Conservation (phyloP, 2,888 invertebrate species). For the Eupelmus urozonus region DNA sequence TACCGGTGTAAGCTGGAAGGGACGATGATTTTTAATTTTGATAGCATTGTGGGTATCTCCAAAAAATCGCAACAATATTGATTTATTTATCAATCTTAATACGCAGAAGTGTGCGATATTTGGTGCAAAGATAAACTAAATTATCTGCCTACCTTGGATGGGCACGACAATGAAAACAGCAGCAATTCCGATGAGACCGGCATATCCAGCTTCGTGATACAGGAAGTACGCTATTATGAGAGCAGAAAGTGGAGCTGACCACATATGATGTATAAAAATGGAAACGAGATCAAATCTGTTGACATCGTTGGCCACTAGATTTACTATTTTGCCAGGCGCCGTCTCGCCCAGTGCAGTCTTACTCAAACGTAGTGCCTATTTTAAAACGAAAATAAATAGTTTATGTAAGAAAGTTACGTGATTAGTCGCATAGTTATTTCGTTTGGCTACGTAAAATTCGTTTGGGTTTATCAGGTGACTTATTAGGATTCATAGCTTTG, state of each 20-base stretch:
- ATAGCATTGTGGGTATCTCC: background rate
- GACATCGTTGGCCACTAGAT: conserved; percentile 90
- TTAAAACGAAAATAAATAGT: conserved; percentile 12
- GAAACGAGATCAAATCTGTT: conserved; percentile 94
- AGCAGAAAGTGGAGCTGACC: conserved; percentile 88
- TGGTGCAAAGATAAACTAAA: too few species aligned
- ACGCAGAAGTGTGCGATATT: too few species aligned
- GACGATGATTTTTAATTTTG: background rate
- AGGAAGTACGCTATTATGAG: conserved; percentile 87
- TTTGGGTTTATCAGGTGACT: too few species aligned
- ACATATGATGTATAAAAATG: conserved; percentile 93
- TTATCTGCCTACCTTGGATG: conserved; percentile 86
- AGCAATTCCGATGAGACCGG: conserved; percentile 89
- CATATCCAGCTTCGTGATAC: conserved; percentile 84
- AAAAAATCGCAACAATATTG: too few species aligned
- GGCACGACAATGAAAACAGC: conserved; percentile 91
- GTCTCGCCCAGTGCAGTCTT: conserved; percentile 86
- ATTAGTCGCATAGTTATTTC: too few species aligned
- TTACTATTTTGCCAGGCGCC: conserved; percentile 80
- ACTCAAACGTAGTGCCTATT: conserved; percentile 63
- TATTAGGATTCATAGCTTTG: too few species aligned
- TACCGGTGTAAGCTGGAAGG: conserved; percentile 73
- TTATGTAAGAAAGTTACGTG: too few species aligned
- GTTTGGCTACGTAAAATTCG: too few species aligned
- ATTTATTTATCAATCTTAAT: too few species aligned